Conservation (phyloP, 2,888 invertebrate species). For the Mimachlamys varia region DNA sequence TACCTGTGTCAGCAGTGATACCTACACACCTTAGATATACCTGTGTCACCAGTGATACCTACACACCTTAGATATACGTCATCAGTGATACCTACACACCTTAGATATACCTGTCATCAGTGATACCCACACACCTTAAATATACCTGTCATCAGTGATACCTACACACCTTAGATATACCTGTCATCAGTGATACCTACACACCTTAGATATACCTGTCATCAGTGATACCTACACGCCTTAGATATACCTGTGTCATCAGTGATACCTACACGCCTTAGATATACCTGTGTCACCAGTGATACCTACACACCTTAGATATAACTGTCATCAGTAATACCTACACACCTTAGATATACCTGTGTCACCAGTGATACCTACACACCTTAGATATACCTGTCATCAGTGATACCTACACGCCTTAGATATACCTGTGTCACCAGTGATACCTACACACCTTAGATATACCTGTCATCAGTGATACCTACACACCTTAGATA, state of each 20-base stretch:
- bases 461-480: background rate
- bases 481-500: background rate
- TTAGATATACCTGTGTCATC: background rate
- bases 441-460: background rate
- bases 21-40: background rate
- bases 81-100: background rate
- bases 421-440: background rate
- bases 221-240: background rate
- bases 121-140: background rate
- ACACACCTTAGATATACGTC: background rate
- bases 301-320: background rate
- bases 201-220: background rate
- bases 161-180: background rate
- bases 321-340: background rate
- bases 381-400: background rate
- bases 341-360: background rate
- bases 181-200: background rate
- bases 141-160: background rate
- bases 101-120: background rate
- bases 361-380: background rate
- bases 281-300: background rate
- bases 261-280: background rate
- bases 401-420: background rate
- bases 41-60: background rate
- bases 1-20: background rate